phyloP scores from a whole-genome alignment of 2,888 invertebrate species.

The Lepas anatifera region DNA sequence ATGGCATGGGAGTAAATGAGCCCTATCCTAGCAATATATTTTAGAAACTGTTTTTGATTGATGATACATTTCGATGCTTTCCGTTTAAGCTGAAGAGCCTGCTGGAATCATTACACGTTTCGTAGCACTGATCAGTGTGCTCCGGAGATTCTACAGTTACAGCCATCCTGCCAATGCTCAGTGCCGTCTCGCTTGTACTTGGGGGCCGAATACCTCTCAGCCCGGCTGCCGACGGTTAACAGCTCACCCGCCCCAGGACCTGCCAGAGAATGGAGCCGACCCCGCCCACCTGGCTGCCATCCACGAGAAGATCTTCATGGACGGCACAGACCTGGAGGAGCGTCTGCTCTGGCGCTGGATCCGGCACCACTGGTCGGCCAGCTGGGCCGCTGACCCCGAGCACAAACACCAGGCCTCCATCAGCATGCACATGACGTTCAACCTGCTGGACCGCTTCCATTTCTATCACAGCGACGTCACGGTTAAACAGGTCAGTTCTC shows the following conservation, averaged over 20 bases:
- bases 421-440: conserved; percentile 21
- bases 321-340: conserved; percentile 20
- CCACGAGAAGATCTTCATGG: conserved; percentile 38
- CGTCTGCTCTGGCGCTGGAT: conserved; percentile 19
- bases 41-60: no score
- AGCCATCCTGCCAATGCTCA: no score
- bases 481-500: conserved; percentile 23
- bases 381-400: conserved; percentile 20
- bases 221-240: no score
- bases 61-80: no score
- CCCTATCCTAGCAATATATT: no score
- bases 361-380: conserved; percentile 24
- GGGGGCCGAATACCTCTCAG: no score
- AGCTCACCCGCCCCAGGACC: conserved; percentile 51
- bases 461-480: conserved; percentile 21
- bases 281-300: conserved; percentile 64
- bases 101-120: no score
- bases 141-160: no score
- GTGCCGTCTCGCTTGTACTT: no score
- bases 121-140: no score
- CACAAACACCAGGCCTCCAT: conserved; percentile 21
- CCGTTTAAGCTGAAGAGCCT: no score
- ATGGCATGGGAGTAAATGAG: no score
- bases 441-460: conserved; percentile 19
- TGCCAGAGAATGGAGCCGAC: conserved; percentile 83